Percentiles rank a stretch among this genome's conserved stretches.
phyloP scores from a whole-genome alignment of 2,113 vertebrate genomes.

The Entomyzon cyanotis region DNA sequence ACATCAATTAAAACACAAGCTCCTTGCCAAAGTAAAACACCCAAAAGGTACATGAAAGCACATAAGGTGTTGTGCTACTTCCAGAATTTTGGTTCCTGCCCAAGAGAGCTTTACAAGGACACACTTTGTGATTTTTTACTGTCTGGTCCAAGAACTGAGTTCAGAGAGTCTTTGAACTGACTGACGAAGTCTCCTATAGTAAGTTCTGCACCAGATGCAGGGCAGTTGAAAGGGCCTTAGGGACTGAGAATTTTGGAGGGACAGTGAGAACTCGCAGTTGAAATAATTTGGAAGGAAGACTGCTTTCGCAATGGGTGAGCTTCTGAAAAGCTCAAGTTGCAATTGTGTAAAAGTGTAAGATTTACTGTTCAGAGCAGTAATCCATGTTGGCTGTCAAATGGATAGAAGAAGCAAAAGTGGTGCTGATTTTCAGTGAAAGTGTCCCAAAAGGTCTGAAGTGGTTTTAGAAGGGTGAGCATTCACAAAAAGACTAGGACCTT shows the following conservation, averaged over 20 bases:
- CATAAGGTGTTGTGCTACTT: background rate
- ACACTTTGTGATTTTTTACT: background rate
- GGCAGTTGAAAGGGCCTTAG: background rate
- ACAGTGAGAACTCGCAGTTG: background rate
- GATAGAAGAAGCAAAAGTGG: background rate
- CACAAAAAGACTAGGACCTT: background rate
- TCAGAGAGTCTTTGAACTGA: background rate
- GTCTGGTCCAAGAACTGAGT: background rate
- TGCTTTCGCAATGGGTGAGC: fast-evolving
- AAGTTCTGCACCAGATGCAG: background rate
- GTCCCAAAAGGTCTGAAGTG: background rate
- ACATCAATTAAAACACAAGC: background rate
- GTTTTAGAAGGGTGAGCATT: background rate
- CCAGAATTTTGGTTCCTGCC: background rate
- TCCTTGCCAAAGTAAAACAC: background rate
- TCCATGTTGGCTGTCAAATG: background rate
- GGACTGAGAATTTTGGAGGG: background rate
- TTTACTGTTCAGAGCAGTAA: background rate
- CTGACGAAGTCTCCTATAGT: background rate
- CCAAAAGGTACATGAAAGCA: background rate
- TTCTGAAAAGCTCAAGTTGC: background rate
- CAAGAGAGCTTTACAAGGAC: background rate
- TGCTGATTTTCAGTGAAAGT: background rate
- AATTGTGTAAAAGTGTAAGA: background rate
- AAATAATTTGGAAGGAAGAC: background rate